A percentile compares a stretch with the other conserved stretches of the same genome.
phyloP scores from a whole-genome alignment of 2,797 vertebrate species.

The Potorous gilbertii region DNA sequence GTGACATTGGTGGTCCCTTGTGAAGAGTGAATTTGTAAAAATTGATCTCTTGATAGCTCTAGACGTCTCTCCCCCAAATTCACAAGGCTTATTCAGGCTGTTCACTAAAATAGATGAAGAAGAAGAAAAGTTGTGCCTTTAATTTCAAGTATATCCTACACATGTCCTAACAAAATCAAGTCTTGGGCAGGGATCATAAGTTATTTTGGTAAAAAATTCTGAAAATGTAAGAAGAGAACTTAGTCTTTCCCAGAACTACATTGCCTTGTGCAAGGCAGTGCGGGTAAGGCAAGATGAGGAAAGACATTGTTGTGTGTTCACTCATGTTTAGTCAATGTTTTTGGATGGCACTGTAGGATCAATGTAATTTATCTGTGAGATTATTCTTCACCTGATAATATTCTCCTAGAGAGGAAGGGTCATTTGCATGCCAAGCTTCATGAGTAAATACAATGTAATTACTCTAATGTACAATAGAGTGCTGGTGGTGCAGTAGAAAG shows the following conservation, averaged over 20 bases:
- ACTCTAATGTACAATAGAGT: not conserved
- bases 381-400: constrained; percentile 12
- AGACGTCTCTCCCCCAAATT: constrained; percentile 24
- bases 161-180: constrained; percentile 41
- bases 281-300: not conserved
- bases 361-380: constrained; percentile 46
- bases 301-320: not conserved
- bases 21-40: constrained; percentile 30
- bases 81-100: constrained; percentile 9
- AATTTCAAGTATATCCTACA: constrained; percentile 28
- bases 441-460: not conserved
- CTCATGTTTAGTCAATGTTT: not conserved
- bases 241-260: not conserved
- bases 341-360: not conserved
- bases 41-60: constrained; percentile 54
- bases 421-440: not conserved
- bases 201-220: constrained; percentile 47
- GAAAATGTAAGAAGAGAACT: not conserved
- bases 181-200: constrained; percentile 21
- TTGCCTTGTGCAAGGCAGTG: not conserved
- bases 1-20: constrained; percentile 1
- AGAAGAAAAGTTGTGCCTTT: constrained; percentile 35
- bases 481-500: not conserved
- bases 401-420: constrained; percentile 14
- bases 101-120: constrained; percentile 31